These are phyloP conservation scores for Condylura cristata DNA, from an alignment of 2,113 vertebrate genomes.

Conservation along the genomic window DNA sequence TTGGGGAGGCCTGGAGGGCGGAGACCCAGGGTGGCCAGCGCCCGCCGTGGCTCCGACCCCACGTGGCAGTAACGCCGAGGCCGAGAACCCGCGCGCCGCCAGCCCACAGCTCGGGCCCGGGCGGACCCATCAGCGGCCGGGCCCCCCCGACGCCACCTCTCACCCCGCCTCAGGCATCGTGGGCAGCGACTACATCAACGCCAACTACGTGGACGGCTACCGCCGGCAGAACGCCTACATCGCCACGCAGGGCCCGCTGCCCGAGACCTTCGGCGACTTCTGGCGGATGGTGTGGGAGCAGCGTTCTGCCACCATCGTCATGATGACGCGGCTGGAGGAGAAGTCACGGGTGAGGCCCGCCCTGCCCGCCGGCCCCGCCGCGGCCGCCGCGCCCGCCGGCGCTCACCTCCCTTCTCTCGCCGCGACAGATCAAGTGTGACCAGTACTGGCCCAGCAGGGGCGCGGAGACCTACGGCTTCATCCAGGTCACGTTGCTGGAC, in stretches of 20 bases:
- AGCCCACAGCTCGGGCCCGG: fast-evolving
- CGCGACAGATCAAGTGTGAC: conserved; percentile 95
- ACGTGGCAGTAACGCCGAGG: fast-evolving
- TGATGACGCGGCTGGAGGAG: conserved; percentile 99
- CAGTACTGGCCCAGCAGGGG: conserved; percentile 98
- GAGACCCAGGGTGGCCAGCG: fast-evolving
- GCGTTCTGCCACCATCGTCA: conserved; percentile 96
- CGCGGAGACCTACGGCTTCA: conserved; percentile 97
- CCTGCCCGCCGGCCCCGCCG: fast-evolving
- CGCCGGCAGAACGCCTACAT: conserved; percentile 99
- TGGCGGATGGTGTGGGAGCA: conserved; percentile 99
- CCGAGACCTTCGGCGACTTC: conserved; percentile 98
- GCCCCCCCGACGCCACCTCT: too few relatives aligned
- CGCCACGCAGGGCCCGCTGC: conserved; percentile 96
- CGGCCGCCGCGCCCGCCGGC: fast-evolving
- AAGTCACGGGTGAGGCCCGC: conserved; percentile 93
- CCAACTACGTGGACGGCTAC: conserved; percentile 99
- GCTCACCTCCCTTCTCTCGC: neutral
- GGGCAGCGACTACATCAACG: conserved; percentile 98
- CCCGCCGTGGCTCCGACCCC: fast-evolving
- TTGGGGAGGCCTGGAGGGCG: fast-evolving
- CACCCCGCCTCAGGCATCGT: conserved; percentile 87
- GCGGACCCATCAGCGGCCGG: too few relatives aligned
- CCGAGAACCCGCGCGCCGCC: fast-evolving
- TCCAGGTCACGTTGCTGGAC: conserved; percentile 96